These are phyloP conservation scores for Tyrannus savana DNA, from an alignment of 2,113 vertebrate genomes.

Conservation along the genomic window DNA sequence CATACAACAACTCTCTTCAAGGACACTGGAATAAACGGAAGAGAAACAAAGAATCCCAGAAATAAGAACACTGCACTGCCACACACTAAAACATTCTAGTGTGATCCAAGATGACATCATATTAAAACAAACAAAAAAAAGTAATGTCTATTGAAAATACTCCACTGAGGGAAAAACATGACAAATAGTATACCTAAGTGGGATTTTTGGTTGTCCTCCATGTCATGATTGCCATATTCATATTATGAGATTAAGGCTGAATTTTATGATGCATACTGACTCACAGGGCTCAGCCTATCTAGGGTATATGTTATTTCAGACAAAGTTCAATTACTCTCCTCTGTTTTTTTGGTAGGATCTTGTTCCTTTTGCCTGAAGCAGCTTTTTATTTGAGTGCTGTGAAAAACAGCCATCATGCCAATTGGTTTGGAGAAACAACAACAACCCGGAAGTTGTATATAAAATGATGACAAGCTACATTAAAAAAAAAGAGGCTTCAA, in stretches of 20 bases:
- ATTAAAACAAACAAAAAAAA: background rate
- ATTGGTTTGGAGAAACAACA: conserved; percentile 19
- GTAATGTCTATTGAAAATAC: background rate
- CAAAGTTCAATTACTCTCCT: conserved; percentile 5
- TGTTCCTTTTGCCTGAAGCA: background rate
- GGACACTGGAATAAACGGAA: conserved; percentile 4
- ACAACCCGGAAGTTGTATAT: conserved; percentile 28
- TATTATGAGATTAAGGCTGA: background rate
- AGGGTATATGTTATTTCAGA: background rate
- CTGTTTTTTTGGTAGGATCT: background rate
- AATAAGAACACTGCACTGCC: background rate
- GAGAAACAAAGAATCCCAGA: background rate
- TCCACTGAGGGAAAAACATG: background rate
- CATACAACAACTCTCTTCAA: background rate
- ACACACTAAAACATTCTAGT: background rate
- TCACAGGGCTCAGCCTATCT: background rate
- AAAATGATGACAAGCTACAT: conserved; percentile 20
- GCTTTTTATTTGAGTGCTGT: conserved; percentile 44
- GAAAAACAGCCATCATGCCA: conserved; percentile 35
- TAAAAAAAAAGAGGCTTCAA: background rate
- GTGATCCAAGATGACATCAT: background rate
- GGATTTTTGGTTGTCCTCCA: background rate
- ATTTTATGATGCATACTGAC: background rate
- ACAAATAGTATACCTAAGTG: background rate
- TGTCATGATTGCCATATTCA: background rate